These are phyloP conservation scores for Vidua chalybeata DNA, from an alignment of 2,113 vertebrate species.

Conservation along the genomic window DNA sequence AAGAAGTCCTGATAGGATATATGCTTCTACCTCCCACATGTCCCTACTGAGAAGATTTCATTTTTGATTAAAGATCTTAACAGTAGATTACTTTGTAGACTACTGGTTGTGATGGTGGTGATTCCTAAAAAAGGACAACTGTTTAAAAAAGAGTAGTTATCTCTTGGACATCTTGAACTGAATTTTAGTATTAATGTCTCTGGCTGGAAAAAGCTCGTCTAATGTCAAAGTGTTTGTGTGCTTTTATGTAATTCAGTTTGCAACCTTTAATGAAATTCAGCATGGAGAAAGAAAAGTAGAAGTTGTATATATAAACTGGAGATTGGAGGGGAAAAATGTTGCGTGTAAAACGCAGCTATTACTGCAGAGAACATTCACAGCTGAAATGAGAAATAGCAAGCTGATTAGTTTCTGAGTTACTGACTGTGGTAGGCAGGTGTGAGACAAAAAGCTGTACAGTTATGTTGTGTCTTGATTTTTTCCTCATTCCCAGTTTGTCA, in stretches of 20 bases:
- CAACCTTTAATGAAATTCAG: not conserved
- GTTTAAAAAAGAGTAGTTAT: not conserved
- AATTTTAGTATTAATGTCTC: not conserved
- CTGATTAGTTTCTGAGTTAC: not conserved
- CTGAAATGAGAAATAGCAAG: not conserved
- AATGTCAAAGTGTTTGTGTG: not conserved
- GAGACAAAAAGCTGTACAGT: not conserved
- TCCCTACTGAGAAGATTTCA: not conserved
- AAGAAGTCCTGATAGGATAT: not conserved
- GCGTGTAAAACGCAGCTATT: accelerated
- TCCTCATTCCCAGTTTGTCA: not conserved
- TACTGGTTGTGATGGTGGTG: not conserved
- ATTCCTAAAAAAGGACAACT: not conserved
- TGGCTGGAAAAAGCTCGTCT: not conserved
- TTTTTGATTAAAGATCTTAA: not conserved
- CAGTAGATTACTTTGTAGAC: not conserved
- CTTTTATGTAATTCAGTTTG: not conserved
- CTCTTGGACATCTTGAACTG: not conserved
- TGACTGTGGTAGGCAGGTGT: not conserved
- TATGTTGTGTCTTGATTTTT: not conserved
- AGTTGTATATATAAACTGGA: not conserved
- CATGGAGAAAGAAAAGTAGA: not conserved
- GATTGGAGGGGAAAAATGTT: not conserved
- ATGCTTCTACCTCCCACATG: not conserved
- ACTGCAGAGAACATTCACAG: not conserved